A percentile compares a stretch with the other conserved stretches of the same genome.
Conservation (phyloP, 2,113 vertebrate species). For the Crotophaga sulcirostris region DNA sequence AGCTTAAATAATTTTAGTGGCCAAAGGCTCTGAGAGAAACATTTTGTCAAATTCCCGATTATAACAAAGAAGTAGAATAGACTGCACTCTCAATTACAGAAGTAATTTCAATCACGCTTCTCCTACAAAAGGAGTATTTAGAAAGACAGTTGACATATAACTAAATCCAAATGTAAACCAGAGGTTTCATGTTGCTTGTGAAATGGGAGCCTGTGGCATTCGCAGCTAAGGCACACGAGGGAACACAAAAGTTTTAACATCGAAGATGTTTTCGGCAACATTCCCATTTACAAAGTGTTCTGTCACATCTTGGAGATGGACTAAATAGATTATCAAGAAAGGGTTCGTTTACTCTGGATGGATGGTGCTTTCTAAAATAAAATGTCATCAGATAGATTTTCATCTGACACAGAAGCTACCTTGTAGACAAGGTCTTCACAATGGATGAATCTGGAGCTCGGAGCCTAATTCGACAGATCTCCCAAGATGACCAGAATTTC, state of each 20-base stretch:
- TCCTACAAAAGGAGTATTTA: background rate
- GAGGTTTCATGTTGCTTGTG: background rate
- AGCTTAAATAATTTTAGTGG: background rate
- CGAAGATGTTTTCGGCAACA: background rate
- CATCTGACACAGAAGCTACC: constrained; percentile 13
- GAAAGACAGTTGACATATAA: background rate
- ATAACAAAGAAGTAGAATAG: background rate
- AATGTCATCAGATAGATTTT: constrained; percentile 7
- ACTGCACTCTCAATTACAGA: background rate
- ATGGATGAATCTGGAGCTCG: background rate
- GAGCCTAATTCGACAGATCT: background rate
- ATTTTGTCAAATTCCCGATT: background rate
- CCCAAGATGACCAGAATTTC: background rate
- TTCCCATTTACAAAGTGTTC: background rate
- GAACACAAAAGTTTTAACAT: background rate
- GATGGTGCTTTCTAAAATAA: background rate
- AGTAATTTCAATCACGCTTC: background rate
- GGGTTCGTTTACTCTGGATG: background rate
- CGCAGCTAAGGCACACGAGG: rapidly evolving
- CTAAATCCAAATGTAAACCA: background rate
- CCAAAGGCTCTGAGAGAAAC: background rate
- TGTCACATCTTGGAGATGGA: background rate
- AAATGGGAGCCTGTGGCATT: background rate
- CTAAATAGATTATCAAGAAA: background rate
- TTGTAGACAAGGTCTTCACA: background rate